Percentiles rank a stretch among this genome's conserved stretches.
phyloP scores from a whole-genome alignment of 2,797 vertebrate species.

The Vultur gryphus region DNA sequence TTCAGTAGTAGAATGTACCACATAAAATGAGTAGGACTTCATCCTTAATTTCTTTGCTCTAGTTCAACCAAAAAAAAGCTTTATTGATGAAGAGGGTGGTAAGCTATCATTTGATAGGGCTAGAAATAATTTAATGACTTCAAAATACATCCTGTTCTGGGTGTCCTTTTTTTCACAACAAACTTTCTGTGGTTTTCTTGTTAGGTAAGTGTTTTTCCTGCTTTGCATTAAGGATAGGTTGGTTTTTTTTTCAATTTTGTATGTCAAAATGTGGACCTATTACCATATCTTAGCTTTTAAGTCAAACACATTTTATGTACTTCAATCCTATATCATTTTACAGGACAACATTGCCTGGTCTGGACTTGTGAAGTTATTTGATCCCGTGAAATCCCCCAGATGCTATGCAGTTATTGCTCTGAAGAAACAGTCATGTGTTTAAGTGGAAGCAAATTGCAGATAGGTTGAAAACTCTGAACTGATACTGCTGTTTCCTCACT shows the following conservation, averaged over 20 bases:
- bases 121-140: neutral
- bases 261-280: neutral
- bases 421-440: constrained; percentile 66
- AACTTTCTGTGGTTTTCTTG: neutral
- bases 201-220: neutral
- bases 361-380: constrained; percentile 80
- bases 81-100: neutral
- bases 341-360: constrained; percentile 77
- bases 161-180: neutral
- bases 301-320: constrained; percentile 14
- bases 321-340: constrained; percentile 62
- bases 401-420: constrained; percentile 80
- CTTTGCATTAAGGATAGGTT: neutral
- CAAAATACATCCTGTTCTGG: neutral
- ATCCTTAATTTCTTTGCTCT: neutral
- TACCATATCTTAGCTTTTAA: neutral
- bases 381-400: constrained; percentile 81
- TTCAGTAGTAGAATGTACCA: neutral
- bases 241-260: neutral
- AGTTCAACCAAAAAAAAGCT: neutral
- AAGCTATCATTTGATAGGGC: neutral
- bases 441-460: constrained; percentile 36
- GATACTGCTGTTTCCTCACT: neutral
- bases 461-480: neutral
- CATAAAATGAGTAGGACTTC: neutral